Evolutionary conservation across 2,797 vertebrate species (phyloP).

Genomic region (Phylloscopus collybita): DNA sequence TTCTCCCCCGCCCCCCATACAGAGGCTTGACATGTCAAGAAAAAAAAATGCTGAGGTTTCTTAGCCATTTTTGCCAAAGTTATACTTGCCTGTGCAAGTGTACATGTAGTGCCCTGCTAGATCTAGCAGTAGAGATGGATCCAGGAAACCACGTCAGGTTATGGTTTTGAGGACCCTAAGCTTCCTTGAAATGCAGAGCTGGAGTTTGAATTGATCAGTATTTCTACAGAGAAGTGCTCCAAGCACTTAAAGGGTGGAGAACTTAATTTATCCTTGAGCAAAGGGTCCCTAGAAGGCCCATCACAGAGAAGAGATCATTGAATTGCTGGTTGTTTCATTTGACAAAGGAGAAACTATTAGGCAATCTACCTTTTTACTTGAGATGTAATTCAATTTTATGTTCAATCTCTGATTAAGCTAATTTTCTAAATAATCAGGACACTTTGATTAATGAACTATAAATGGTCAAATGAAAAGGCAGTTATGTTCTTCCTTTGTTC

Average conservation of each 20-base stretch:
- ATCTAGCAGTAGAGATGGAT: neutral
- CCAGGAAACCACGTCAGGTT: neutral
- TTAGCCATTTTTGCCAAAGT: neutral
- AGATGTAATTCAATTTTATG: neutral
- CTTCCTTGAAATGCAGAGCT: neutral
- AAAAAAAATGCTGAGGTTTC: neutral
- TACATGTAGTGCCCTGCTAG: neutral
- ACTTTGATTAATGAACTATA: neutral
- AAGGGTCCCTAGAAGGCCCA: neutral
- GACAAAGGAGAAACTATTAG: neutral
- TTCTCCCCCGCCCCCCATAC: no score
- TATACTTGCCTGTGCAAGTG: neutral
- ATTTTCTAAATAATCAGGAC: neutral
- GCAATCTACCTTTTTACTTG: neutral
- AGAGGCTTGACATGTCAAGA: neutral
- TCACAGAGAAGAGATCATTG: neutral
- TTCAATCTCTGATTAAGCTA: neutral
- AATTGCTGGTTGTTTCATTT: neutral
- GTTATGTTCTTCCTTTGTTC: neutral
- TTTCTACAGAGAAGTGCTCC: neutral
- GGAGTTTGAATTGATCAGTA: neutral
- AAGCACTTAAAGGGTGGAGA: neutral
- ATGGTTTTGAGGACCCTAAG: neutral
- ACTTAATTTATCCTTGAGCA: neutral
- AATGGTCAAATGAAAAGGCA: neutral